Conservation (phyloP, 2,797 vertebrate species). For the Macrochelys suwanniensis region DNA sequence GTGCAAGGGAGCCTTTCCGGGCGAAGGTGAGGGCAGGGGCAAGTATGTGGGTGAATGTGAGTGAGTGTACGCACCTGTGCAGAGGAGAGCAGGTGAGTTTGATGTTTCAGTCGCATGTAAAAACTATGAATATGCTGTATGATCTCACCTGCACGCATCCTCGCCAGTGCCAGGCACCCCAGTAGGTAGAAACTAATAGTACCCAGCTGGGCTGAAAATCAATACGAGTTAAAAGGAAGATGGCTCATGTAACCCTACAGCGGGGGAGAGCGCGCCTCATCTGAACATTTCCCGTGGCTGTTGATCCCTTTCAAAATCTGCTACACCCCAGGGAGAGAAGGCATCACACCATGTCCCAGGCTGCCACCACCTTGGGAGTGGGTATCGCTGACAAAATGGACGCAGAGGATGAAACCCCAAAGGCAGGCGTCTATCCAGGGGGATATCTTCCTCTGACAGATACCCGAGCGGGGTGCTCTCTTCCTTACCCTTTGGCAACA, state of each 20-base stretch:
- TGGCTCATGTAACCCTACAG: neutral
- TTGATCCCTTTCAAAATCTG: neutral
- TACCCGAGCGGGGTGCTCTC: rapidly evolving
- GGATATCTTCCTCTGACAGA: rapidly evolving
- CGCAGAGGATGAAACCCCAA: neutral
- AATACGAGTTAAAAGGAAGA: neutral
- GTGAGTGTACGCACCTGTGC: rapidly evolving
- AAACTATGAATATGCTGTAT: neutral
- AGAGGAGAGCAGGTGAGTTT: neutral
- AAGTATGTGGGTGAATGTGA: neutral
- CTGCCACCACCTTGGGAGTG: neutral
- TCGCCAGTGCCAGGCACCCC: neutral
- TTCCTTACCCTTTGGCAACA: rapidly evolving
- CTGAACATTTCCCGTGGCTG: neutral
- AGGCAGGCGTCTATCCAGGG: neutral
- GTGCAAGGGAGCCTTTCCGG: neutral
- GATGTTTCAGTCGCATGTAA: neutral
- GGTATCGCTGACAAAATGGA: neutral
- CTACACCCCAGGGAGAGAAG: neutral
- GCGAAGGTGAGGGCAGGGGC: rapidly evolving
- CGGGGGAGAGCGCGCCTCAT: neutral
- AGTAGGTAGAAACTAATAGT: neutral
- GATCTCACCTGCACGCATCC: neutral
- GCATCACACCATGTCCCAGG: neutral
- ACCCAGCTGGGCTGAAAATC: neutral